Conservation (phyloP, 2,797 vertebrate species). For the Amphiprion clarkii region DNA sequence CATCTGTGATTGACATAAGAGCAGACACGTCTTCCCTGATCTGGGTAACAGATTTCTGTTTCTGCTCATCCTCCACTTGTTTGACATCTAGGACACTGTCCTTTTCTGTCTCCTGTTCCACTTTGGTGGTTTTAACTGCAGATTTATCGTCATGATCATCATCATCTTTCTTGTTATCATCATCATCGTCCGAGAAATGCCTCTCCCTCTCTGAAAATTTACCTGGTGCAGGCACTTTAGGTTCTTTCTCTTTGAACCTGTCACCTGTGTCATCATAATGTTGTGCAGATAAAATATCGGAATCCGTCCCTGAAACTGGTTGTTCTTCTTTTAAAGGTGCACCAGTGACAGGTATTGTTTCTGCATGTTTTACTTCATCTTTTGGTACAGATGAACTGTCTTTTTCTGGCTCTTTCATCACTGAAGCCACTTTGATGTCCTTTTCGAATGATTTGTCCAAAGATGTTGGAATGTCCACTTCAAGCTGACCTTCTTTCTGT, state of each 20-base stretch:
- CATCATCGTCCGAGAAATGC: slow-evolving; percentile 81
- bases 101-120: slow-evolving; percentile 42
- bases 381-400: slow-evolving; percentile 43
- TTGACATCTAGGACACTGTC: slow-evolving; percentile 21
- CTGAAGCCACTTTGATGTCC: slow-evolving; percentile 53
- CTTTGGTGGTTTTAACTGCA: slow-evolving; percentile 68
- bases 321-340: slow-evolving; percentile 40
- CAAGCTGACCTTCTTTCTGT: slow-evolving; percentile 42
- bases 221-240: slow-evolving; percentile 67
- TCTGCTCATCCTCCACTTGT: slow-evolving; percentile 53
- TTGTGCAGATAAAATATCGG: slow-evolving; percentile 33
- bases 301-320: slow-evolving; percentile 49
- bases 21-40: slow-evolving; percentile 39
- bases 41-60: slow-evolving; percentile 44
- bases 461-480: slow-evolving; percentile 41
- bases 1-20: slow-evolving; percentile 15
- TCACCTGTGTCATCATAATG: slow-evolving; percentile 60
- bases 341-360: slow-evolving; percentile 44
- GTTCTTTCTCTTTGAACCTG: slow-evolving; percentile 55
- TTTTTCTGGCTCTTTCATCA: slow-evolving; percentile 61
- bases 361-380: slow-evolving; percentile 57
- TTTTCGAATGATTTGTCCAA: slow-evolving; percentile 61
- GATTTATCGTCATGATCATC: slow-evolving; percentile 67
- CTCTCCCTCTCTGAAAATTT: slow-evolving; percentile 83
- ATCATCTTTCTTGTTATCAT: slow-evolving; percentile 50